Evolutionary conservation across 2,797 vertebrate genomes (phyloP).

Genomic region (Sebastes melanostomus): DNA sequence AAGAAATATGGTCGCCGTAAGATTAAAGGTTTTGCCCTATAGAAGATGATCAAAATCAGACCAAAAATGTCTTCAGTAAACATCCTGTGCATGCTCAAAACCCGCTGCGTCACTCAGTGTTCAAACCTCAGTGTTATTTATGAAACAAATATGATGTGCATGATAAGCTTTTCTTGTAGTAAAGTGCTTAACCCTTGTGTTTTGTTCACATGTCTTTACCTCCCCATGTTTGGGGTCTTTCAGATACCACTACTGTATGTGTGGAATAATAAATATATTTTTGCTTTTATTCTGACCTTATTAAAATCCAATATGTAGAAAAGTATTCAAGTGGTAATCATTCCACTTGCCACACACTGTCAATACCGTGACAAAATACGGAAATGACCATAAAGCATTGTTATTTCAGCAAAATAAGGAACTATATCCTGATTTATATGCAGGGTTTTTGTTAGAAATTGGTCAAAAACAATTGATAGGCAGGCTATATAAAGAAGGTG

Average conservation of each 20-base stretch:
- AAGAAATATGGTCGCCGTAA: slow-evolving; percentile 5
- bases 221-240: not conserved
- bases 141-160: not conserved
- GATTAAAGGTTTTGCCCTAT: slow-evolving; percentile 10
- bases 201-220: not conserved
- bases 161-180: not conserved
- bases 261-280: not conserved
- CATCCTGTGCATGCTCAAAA: not conserved
- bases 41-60: not conserved
- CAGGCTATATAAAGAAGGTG: not conserved
- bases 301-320: not conserved
- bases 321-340: not conserved
- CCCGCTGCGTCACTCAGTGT: not conserved
- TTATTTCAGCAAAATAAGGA: too few relatives aligned
- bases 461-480: not conserved
- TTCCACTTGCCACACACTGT: not conserved
- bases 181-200: not conserved
- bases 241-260: not conserved
- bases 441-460: too few relatives aligned
- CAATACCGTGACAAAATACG: not conserved
- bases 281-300: not conserved
- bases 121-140: not conserved
- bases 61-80: not conserved
- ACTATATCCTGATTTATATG: too few relatives aligned
- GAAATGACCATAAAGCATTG: not conserved